Base-by-base conservation (phyloP, 1,140 invertebrate species). In the Odontomachus brunneus region DNA sequence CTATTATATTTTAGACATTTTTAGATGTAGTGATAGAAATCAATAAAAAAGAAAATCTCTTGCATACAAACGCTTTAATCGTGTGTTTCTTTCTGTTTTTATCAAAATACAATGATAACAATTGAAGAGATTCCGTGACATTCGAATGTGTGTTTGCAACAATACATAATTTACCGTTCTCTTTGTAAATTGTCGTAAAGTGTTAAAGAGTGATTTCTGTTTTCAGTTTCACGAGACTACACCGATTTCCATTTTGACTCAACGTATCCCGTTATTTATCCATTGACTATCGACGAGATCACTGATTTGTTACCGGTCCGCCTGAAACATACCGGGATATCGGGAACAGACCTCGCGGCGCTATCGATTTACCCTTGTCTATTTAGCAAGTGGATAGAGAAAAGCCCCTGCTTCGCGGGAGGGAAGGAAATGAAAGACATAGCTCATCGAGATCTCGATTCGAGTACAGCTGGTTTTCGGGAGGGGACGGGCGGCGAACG, bases 401-500 rank as follows among this genome's bases (percentile, higher is more conserved):
- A 49, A 22, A 33, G 75, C 19, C 60, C 60, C 38, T 82, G 33
- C 33, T 38, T 11, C 12, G 33, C 5, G n/a, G 22, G 29, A 22
- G 26, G 49, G 12, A 84, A 78, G 60, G 71, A 76, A 83, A 86
- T 87, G 60, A 81, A 86, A 86, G 85, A 83, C 71, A 83, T 55
- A 44, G 26, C 26, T 51, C 57, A 48, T 73, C 76, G 82, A 57
- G 53, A 66, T 85, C 81, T 85, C 71, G 85, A 86, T 86, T 81
- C 84, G 63, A 69, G 55, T 60, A 72, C 49, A 62, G 49, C 84
- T 84, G 83, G 63, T 55, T 66, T 76, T 51, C 19, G 63, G 57
- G 51, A 72, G 66, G 38, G 78, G 75, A 85, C n/a, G 84, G 83
- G 80, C 82, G n/a, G 83, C 69, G 74, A 85, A 86, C 84, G 82